A percentile compares a stretch with the other conserved stretches of the same genome.
phyloP scores from a whole-genome alignment of 2,888 invertebrate genomes.

The Hedychridium roseum region DNA sequence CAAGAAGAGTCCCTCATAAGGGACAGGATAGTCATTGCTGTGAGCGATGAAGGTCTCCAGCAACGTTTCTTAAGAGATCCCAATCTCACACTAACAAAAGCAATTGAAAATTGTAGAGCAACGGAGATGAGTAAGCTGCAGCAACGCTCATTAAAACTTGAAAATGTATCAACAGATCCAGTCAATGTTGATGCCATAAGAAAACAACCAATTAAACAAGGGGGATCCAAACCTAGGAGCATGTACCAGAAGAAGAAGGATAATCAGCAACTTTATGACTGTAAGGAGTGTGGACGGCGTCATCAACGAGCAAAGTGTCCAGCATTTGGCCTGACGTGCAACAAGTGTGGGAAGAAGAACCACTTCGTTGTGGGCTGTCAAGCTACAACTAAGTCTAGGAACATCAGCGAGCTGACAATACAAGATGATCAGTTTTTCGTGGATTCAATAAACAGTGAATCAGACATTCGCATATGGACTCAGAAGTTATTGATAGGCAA shows the following conservation, averaged over 20 bases:
- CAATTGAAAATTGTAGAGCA: conserved; percentile 23
- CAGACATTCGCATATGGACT: background rate
- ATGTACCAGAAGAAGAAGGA: too few relatives aligned
- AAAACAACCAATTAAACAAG: too few relatives aligned
- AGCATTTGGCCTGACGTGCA: conserved; percentile 23
- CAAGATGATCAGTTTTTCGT: conserved; percentile 9
- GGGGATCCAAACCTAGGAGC: too few relatives aligned
- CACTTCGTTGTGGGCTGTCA: conserved; percentile 20
- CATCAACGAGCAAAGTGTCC: too few relatives aligned
- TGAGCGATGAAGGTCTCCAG: conserved; percentile 22
- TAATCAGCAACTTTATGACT: too few relatives aligned
- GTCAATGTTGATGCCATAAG: too few relatives aligned
- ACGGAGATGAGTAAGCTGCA: too few relatives aligned
- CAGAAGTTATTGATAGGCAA: conserved; percentile 7
- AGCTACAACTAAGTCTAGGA: too few relatives aligned
- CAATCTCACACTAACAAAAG: conserved; percentile 21
- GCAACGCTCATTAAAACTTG: too few relatives aligned
- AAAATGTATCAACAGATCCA: too few relatives aligned
- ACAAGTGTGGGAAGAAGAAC: conserved; percentile 13
- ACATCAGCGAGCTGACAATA: too few relatives aligned
- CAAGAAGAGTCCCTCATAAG: conserved; percentile 29
- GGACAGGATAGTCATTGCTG: conserved; percentile 25
- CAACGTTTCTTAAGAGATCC: conserved; percentile 24
- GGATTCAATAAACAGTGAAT: conserved; percentile 1
- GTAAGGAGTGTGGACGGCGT: too few relatives aligned